Evolutionary conservation across 1,140 invertebrate species (phyloP).

Genomic region (Drosophila cardini): DNA sequence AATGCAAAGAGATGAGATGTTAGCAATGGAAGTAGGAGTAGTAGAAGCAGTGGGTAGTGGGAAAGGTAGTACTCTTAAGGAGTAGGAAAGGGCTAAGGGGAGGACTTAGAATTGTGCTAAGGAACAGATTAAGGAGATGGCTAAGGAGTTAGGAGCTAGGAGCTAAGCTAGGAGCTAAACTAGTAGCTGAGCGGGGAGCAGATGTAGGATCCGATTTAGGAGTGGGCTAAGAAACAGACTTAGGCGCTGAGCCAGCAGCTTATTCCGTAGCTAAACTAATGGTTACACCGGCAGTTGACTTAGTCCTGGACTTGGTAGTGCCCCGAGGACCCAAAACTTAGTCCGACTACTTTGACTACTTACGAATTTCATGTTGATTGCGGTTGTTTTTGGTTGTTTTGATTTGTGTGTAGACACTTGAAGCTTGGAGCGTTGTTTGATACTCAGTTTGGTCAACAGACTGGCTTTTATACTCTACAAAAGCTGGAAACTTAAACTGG

Average conservation of each 20-base stretch:
- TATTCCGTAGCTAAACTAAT: background rate
- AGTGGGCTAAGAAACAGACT: too few species aligned
- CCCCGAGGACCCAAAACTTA: background rate
- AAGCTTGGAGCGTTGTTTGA: constrained; percentile 72
- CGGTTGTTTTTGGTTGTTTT: constrained; percentile 33
- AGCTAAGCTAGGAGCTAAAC: too few species aligned
- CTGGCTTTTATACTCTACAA: constrained; percentile 55
- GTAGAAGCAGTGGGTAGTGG: background rate
- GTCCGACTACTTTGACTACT: constrained; percentile 34
- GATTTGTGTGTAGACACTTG: constrained; percentile 51
- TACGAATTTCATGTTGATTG: constrained; percentile 82
- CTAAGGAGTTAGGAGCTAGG: too few species aligned
- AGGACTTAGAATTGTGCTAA: too few species aligned
- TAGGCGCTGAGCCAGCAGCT: too few species aligned
- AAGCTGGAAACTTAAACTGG: background rate
- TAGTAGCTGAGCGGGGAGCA: too few species aligned
- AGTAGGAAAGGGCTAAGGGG: too few species aligned
- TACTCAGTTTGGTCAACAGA: constrained; percentile 22
- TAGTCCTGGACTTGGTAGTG: too few species aligned
- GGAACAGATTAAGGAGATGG: too few species aligned
- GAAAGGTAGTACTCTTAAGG: too few species aligned
- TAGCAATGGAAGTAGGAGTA: background rate
- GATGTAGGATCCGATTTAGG: too few species aligned
- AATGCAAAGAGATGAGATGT: background rate
- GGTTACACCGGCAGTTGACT: too few species aligned